Evolutionary conservation across 2,888 invertebrate species (phyloP).

Genomic region (Branchipolynoe longqiensis): DNA sequence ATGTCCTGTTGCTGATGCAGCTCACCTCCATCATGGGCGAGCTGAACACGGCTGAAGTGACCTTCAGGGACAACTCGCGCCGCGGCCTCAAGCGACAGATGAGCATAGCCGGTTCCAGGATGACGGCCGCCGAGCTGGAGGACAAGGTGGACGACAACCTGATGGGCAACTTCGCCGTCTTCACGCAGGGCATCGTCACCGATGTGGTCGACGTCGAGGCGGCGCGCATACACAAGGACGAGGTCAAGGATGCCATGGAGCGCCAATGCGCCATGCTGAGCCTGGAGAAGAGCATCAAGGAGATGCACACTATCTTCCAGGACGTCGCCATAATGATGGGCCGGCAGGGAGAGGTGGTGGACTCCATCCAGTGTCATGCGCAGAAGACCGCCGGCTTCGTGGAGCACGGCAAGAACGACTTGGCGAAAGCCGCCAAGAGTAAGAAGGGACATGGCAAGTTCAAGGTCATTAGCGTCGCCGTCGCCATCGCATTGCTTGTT

Average conservation of each 20-base stretch:
- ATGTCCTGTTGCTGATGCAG: slow-evolving; percentile 12
- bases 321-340: slow-evolving; percentile 33
- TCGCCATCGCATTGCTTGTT: too few species aligned
- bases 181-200: slow-evolving; percentile 36
- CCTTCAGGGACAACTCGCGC: slow-evolving; percentile 24
- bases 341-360: slow-evolving; percentile 36
- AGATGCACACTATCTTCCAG: slow-evolving; percentile 36
- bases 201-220: slow-evolving; percentile 36
- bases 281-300: slow-evolving; percentile 27
- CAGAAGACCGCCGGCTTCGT: slow-evolving; percentile 37
- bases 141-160: slow-evolving; percentile 34
- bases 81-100: slow-evolving; percentile 23
- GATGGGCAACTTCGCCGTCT: slow-evolving; percentile 26
- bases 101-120: slow-evolving; percentile 33
- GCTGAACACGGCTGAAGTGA: slow-evolving; percentile 39
- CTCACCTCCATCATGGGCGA: slow-evolving; percentile 32
- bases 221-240: neutral
- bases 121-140: slow-evolving; percentile 17
- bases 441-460: slow-evolving; percentile 3
- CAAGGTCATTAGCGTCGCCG: too few species aligned
- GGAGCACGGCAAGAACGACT: slow-evolving; percentile 11
- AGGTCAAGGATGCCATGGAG: slow-evolving; percentile 5
- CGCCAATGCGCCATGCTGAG: neutral
- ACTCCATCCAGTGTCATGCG: slow-evolving; percentile 42
- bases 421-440: neutral